phyloP scores from a whole-genome alignment of 2,113 vertebrate species.

The Hyla sarda region DNA sequence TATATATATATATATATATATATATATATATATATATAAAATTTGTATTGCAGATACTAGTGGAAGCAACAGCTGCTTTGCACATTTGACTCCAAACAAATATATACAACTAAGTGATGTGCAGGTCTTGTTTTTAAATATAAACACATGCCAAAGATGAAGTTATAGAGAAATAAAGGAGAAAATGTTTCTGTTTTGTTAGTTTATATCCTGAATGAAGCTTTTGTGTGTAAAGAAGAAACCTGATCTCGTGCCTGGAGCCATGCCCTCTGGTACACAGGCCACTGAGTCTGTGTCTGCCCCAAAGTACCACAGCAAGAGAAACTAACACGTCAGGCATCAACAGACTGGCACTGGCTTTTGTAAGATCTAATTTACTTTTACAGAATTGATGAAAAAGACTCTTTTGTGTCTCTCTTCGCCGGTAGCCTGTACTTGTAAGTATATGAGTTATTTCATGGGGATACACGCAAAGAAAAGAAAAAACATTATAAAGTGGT shows the following conservation, averaged over 20 bases:
- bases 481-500: conserved; percentile 73
- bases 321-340: conserved; percentile 72
- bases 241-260: conserved; percentile 72
- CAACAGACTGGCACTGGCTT: conserved; percentile 71
- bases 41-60: neutral
- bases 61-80: neutral
- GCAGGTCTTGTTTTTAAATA: conserved; percentile 71
- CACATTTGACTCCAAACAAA: conserved; percentile 60
- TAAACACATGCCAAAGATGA: conserved; percentile 72
- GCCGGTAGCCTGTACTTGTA: conserved; percentile 61
- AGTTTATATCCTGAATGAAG: conserved; percentile 78
- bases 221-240: conserved; percentile 81
- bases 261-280: conserved; percentile 73
- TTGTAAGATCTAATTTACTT: conserved; percentile 72
- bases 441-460: conserved; percentile 66
- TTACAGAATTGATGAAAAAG: conserved; percentile 70
- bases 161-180: conserved; percentile 70
- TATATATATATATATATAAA: neutral
- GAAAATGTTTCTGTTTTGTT: conserved; percentile 77
- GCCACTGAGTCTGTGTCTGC: conserved; percentile 71
- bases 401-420: conserved; percentile 66
- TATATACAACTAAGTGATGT: conserved; percentile 67
- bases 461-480: conserved; percentile 64
- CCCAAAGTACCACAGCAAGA: conserved; percentile 69
- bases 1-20: too few species aligned